These are phyloP conservation scores for Aphis craccivora DNA, from an alignment of 1,140 invertebrate species.

Conservation along the genomic window DNA sequence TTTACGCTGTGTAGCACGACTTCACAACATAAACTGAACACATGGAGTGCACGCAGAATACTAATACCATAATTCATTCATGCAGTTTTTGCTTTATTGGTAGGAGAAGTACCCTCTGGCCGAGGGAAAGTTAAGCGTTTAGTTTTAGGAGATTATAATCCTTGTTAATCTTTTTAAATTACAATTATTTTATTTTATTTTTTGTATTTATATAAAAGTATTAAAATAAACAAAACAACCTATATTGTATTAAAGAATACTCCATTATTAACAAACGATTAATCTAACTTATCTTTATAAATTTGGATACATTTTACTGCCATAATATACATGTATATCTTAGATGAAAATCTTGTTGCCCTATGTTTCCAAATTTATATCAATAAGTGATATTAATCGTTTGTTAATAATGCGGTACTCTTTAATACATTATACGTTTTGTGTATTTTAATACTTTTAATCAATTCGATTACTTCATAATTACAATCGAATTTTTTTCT, in stretches of 20 bases:
- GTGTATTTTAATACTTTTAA: too few relatives aligned
- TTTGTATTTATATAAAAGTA: neutral
- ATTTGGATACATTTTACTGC: neutral
- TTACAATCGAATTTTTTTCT: neutral
- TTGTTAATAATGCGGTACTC: too few relatives aligned
- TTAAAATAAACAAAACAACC: neutral
- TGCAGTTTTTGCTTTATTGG: slow-evolving; percentile 22
- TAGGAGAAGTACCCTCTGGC: slow-evolving; percentile 45
- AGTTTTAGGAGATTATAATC: slow-evolving; percentile 13
- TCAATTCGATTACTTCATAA: too few relatives aligned
- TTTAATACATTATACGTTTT: too few relatives aligned
- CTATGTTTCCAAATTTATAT: too few relatives aligned
- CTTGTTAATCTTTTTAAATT: slow-evolving; percentile 17
- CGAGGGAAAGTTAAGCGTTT: slow-evolving; percentile 48
- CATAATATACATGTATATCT: neutral
- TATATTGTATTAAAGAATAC: neutral
- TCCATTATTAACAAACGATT: neutral
- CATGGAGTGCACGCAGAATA: slow-evolving; percentile 51
- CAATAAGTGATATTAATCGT: too few relatives aligned
- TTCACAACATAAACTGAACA: slow-evolving; percentile 49
- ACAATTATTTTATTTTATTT: neutral
- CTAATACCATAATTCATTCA: slow-evolving; percentile 54
- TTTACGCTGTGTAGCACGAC: slow-evolving; percentile 49
- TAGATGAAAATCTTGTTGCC: too few relatives aligned
- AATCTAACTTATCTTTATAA: too few relatives aligned